Evolutionary conservation across 64 coral and sea anemone species (phyloP), one percentile per base, ranked within the genome.

Genomic region (Cladopsammia gracilis): DNA sequence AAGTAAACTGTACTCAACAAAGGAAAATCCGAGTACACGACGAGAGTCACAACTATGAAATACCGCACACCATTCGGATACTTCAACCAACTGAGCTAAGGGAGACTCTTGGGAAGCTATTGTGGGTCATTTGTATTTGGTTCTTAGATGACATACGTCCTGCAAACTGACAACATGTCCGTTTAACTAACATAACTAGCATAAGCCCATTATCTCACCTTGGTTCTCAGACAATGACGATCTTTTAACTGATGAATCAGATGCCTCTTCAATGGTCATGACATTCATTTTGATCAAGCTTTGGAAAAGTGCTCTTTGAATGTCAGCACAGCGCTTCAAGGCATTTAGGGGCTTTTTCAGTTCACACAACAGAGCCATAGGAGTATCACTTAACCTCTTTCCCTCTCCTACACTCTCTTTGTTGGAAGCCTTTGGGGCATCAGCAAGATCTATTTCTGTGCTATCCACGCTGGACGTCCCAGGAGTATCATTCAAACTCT

Each of bases 301-400:
- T 13, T 75, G 78, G 58, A 83, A 72, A 24, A 91, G 57, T 11
- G n/a, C 54, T 43, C 78, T 62, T 80, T 91, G 89, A 25, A 91
- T 91, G 20, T 83, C 78, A 14, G 78, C 67, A 84, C 89, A 83
- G 26, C 68, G 53, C 34, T 83, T 74, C 10, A 91, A 18, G 3
- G 51, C 68, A 42, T 51, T 64, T 0, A 91, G 19, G n/a, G 78
- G 89, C 3, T 84, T 62, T 67, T 66, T 66, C 1, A 84, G 44
- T 11, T 84, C 80, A 84, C 62, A 67, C 13, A 84, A 1, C 45
- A 84, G 44, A 62, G 60, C 19, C 46, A 42, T 44, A 2, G 80
- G 10, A 49, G 18, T 11, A 23, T 15, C 7, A 24, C 12, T 67
- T 4, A 1, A 0, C 5, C 46, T 25, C 26, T 49, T 10, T 6